A percentile compares a stretch with the other conserved stretches of the same genome.
Conservation (phyloP, 64 coral and sea anemone genomes). For the Stichodactyla helianthus region DNA sequence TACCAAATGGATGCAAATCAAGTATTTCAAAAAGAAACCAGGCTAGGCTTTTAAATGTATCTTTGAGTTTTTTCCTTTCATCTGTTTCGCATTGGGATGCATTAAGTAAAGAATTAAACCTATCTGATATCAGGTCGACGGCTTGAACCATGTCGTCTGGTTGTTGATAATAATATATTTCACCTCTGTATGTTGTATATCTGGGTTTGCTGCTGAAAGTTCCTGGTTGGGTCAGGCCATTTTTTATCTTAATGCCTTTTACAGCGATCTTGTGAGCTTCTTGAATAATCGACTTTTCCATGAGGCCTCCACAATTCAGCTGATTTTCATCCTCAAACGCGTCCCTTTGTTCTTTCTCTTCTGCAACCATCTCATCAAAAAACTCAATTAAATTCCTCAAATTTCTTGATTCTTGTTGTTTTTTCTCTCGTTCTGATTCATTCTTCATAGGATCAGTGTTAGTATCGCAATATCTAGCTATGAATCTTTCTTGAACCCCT, state of each 20-base stretch:
- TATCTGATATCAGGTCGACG: neutral
- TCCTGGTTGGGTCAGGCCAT: slow-evolving; percentile 7
- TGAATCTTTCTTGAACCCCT: neutral
- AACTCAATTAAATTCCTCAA: neutral
- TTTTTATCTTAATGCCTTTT: neutral
- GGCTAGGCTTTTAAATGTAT: slow-evolving; percentile 48
- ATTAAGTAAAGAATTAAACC: neutral
- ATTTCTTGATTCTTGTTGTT: neutral
- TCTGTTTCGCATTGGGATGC: neutral
- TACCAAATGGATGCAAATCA: slow-evolving; percentile 78
- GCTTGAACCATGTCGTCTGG: neutral
- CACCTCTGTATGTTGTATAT: neutral
- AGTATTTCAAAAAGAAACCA: slow-evolving; percentile 73
- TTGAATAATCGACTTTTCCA: slow-evolving; percentile 13
- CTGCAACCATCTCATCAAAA: neutral
- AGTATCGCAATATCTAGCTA: neutral
- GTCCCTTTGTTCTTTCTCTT: neutral
- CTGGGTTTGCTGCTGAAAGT: slow-evolving; percentile 5
- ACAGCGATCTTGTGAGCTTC: slow-evolving; percentile 8
- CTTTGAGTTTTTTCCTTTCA: neutral
- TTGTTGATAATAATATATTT: slow-evolving; percentile 32
- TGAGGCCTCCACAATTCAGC: slow-evolving; percentile 18
- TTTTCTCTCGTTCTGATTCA: neutral
- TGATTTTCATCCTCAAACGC: neutral
- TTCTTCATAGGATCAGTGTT: neutral